These are phyloP conservation scores for Furcifer pardalis DNA, from an alignment of 2,797 vertebrate genomes.

Conservation along the genomic window DNA sequence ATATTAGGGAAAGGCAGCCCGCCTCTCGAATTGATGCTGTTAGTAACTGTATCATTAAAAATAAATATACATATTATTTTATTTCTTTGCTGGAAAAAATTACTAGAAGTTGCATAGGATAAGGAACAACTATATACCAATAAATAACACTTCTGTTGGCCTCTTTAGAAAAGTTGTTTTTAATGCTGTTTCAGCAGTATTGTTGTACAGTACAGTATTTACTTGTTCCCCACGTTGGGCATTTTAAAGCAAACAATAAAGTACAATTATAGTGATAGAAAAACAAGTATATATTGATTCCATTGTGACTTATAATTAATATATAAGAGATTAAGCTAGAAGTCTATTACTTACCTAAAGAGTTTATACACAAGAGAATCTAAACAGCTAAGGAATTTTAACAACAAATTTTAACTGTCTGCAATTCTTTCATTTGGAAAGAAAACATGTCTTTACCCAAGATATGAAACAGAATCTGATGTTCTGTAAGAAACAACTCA, in stretches of 20 bases:
- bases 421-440: constrained; percentile 18
- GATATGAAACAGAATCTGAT: constrained; percentile 11
- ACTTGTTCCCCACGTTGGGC: background rate
- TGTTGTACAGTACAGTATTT: too few species aligned
- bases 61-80: background rate
- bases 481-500: constrained; percentile 10
- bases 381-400: background rate
- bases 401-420: background rate
- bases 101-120: background rate
- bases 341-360: background rate
- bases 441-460: constrained; percentile 5
- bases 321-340: background rate
- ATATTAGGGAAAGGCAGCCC: too few species aligned
- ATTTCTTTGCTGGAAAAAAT: background rate
- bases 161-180: background rate
- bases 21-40: too few species aligned
- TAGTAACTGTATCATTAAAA: background rate
- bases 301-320: background rate
- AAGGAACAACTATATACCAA: background rate
- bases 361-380: background rate
- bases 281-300: background rate
- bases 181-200: background rate
- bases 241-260: constrained; percentile 1
- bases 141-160: background rate
- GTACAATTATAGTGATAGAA: background rate